Conservation (phyloP, 2,113 vertebrate species). For the Phalacrocorax pelagicus region DNA sequence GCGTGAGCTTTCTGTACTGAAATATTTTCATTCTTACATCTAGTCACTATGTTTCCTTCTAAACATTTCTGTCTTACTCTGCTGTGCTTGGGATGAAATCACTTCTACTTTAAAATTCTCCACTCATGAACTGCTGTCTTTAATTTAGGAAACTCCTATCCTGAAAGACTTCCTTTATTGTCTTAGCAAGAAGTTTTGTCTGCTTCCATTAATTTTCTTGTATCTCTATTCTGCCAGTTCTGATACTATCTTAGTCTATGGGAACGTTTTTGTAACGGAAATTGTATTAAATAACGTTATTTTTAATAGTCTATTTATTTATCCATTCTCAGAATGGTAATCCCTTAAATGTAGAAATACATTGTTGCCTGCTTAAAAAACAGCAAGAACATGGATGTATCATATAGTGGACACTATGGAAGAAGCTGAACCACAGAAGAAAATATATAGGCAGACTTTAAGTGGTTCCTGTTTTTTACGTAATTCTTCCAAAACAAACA, state of each 20-base stretch:
- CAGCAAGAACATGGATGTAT: background rate
- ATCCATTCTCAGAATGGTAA: background rate
- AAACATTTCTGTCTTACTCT: background rate
- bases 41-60: background rate
- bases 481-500: background rate
- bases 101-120: background rate
- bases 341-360: background rate
- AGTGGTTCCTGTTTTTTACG: background rate
- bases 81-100: background rate
- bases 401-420: background rate
- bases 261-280: constrained; percentile 8
- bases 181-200: constrained; percentile 29
- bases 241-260: constrained; percentile 1
- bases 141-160: constrained; percentile 14
- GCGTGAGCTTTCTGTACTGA: background rate
- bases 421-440: background rate
- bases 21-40: background rate
- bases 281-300: background rate
- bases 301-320: background rate
- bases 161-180: constrained; percentile 39
- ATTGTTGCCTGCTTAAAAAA: background rate
- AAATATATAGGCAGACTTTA: background rate
- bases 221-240: constrained; percentile 7
- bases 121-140: constrained; percentile 3
- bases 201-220: constrained; percentile 37